Conservation (phyloP, 2,797 vertebrate species). For the Gymnodraco acuticeps region DNA sequence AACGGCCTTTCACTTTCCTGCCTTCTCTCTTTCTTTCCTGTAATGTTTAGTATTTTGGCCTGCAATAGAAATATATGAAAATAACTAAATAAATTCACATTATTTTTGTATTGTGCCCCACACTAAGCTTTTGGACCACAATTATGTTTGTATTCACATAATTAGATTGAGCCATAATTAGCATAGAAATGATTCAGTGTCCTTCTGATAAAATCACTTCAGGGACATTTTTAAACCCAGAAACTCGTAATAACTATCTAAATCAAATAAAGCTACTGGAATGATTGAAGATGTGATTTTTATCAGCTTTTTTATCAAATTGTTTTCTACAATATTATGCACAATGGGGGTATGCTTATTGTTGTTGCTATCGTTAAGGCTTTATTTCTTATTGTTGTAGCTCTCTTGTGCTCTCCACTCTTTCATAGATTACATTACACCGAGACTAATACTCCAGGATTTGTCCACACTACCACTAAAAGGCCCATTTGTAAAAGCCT, state of each 20-base stretch:
- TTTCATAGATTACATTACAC: neutral
- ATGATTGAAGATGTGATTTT: neutral
- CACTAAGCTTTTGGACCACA: slow-evolving; percentile 9
- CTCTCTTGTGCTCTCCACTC: neutral
- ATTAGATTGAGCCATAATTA: slow-evolving; percentile 47
- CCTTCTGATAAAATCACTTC: slow-evolving; percentile 35
- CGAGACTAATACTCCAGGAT: neutral
- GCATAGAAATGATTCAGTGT: slow-evolving; percentile 27
- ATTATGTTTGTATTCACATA: slow-evolving; percentile 18
- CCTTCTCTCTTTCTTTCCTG: neutral
- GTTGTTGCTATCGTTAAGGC: neutral
- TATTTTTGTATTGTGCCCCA: neutral
- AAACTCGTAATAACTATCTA: slow-evolving; percentile 20
- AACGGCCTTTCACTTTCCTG: neutral
- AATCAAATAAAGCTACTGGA: slow-evolving; percentile 28
- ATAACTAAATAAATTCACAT: neutral
- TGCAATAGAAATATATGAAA: neutral
- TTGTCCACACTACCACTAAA: neutral
- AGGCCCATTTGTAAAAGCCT: neutral
- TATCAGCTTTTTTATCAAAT: too few species aligned
- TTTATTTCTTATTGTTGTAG: neutral
- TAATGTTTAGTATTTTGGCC: neutral
- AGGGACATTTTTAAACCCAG: neutral
- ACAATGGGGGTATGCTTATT: neutral
- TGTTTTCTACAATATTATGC: neutral